Evolutionary conservation across 2,113 vertebrate genomes (phyloP).

Genomic region (Tachysurus fulvidraco): DNA sequence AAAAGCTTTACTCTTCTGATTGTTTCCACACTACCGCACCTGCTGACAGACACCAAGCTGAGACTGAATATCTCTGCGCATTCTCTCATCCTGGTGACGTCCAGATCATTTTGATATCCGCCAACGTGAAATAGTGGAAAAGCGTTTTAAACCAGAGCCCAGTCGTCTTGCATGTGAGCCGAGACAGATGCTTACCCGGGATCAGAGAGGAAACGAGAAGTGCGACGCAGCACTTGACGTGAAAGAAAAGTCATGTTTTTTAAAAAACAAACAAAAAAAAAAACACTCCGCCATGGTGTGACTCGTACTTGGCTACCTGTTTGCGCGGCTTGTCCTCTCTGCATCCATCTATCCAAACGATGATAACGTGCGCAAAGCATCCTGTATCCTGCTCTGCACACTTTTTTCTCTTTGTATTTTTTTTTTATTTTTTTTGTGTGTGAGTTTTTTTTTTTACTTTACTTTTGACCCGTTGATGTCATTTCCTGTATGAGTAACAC

Average conservation of each 20-base stretch:
- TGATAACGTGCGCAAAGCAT: constrained; percentile 54
- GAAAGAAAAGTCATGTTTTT: constrained; percentile 62
- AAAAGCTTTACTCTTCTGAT: constrained; percentile 35
- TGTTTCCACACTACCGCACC: constrained; percentile 38
- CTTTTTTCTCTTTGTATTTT: constrained; percentile 65
- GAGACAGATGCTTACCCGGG: constrained; percentile 58
- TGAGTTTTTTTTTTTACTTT: constrained; percentile 53
- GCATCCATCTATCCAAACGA: constrained; percentile 63
- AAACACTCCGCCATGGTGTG: constrained; percentile 62
- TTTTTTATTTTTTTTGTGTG: constrained; percentile 64
- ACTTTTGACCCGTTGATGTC: constrained; percentile 76
- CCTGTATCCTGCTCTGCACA: constrained; percentile 43
- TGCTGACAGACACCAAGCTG: constrained; percentile 46
- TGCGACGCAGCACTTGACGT: constrained; percentile 64
- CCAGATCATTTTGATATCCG: constrained; percentile 6
- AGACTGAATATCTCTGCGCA: constrained; percentile 22
- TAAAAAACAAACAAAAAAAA: constrained; percentile 41
- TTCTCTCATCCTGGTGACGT: constrained; percentile 11
- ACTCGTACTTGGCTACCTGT: constrained; percentile 67
- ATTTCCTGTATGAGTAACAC: constrained; percentile 71
- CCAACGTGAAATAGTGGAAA: constrained; percentile 19
- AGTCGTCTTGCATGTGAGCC: background rate
- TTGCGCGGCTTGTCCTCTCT: constrained; percentile 51
- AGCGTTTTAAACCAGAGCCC: constrained; percentile 12
- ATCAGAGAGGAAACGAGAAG: constrained; percentile 56